Percentiles rank a stretch among this genome's conserved stretches.
These are phyloP conservation scores for Philaethria dido DNA, from an alignment of 2,888 invertebrate genomes.

Conservation along the genomic window DNA sequence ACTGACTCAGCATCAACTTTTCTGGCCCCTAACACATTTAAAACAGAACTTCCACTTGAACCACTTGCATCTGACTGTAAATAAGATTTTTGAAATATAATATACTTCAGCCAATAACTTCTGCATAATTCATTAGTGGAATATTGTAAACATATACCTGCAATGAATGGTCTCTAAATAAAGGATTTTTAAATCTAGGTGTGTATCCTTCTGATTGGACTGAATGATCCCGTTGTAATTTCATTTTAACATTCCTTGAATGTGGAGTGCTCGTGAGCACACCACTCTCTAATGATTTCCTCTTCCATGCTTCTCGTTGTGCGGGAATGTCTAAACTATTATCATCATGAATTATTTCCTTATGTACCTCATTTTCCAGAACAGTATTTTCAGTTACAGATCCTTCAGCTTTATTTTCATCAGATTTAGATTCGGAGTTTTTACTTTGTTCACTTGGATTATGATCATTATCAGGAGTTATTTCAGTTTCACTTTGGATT, in stretches of 20 bases:
- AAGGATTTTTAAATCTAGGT: constrained; percentile 74
- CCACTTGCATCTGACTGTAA: constrained; percentile 77
- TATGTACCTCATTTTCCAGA: constrained; percentile 42
- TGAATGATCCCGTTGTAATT: constrained; percentile 74
- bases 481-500: constrained; percentile 37
- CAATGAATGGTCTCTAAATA: constrained; percentile 77
- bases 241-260: constrained; percentile 57
- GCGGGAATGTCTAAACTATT: constrained; percentile 66
- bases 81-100: constrained; percentile 6
- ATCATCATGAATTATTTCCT: constrained; percentile 49
- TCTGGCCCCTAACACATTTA: constrained; percentile 92
- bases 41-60: constrained; percentile 89
- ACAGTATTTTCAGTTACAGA: constrained; percentile 69
- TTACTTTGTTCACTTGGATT: constrained; percentile 49
- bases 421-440: constrained; percentile 57
- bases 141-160: constrained; percentile 60
- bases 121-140: background rate
- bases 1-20: constrained; percentile 95
- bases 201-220: constrained; percentile 77
- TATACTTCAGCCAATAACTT: constrained; percentile 7
- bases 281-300: constrained; percentile 71
- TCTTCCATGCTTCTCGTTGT: constrained; percentile 65
- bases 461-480: constrained; percentile 33
- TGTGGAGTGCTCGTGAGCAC: constrained; percentile 61
- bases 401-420: constrained; percentile 68